These are phyloP conservation scores for Enteromius mattozi DNA, from an alignment of 2,797 vertebrate genomes.

Conservation along the genomic window DNA sequence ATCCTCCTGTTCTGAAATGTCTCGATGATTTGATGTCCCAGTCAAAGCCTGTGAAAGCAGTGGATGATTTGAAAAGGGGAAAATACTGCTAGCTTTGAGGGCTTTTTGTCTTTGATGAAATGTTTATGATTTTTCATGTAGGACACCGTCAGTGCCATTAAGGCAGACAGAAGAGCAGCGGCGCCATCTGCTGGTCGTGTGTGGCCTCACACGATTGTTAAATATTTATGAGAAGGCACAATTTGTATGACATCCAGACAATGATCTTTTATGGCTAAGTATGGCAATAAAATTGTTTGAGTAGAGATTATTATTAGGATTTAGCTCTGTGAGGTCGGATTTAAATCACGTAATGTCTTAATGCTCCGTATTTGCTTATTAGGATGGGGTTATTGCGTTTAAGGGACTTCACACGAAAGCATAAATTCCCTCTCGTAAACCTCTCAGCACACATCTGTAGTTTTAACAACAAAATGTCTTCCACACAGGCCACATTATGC, in stretches of 20 bases:
- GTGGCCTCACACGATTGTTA: neutral
- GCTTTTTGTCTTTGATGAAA: neutral
- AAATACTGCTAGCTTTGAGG: constrained; percentile 1
- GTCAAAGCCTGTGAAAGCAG: neutral
- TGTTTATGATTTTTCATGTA: neutral
- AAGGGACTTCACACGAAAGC: constrained; percentile 43
- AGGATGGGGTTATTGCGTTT: constrained; percentile 34
- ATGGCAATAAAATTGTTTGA: constrained; percentile 39
- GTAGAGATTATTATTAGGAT: constrained; percentile 43
- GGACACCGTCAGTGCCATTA: neutral
- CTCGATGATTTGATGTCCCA: constrained; percentile 5
- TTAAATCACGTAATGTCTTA: constrained; percentile 42
- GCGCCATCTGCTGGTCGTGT: constrained; percentile 50
- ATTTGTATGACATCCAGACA: constrained; percentile 50
- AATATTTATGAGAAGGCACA: constrained; percentile 48
- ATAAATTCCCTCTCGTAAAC: constrained; percentile 58
- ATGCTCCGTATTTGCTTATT: constrained; percentile 47
- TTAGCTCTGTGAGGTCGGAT: constrained; percentile 20
- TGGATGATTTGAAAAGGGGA: neutral
- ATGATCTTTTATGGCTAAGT: constrained; percentile 42
- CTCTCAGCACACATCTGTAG: constrained; percentile 53
- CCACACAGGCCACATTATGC: constrained; percentile 43
- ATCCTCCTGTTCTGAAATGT: constrained; percentile 16
- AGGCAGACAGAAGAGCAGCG: constrained; percentile 6
- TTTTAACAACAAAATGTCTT: constrained; percentile 52